Evolutionary conservation across 2,113 vertebrate genomes (phyloP).

Genomic region (Isurus oxyrinchus): DNA sequence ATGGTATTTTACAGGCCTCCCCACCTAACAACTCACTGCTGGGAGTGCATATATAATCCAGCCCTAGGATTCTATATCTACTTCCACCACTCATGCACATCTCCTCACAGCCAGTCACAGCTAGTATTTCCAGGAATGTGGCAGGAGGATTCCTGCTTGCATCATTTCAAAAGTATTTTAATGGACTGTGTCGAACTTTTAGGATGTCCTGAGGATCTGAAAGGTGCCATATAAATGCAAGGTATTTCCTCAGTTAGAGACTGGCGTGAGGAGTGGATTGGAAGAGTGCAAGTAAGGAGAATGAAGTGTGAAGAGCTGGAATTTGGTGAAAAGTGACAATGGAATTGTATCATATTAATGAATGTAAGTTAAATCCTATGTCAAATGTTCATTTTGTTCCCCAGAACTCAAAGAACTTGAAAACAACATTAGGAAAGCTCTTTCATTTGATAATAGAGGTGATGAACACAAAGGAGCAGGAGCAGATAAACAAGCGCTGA

Average conservation of each 20-base stretch:
- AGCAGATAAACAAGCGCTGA: conserved; percentile 58
- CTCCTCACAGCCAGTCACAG: not conserved
- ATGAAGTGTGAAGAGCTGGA: not conserved
- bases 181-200: not conserved
- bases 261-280: not conserved
- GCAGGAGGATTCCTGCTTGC: not conserved
- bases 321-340: not conserved
- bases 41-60: too few species aligned
- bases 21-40: too few species aligned
- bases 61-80: not conserved
- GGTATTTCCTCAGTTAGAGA: not conserved
- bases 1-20: too few species aligned
- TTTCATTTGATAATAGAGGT: conserved; percentile 85
- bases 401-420: conserved; percentile 85
- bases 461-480: conserved; percentile 75
- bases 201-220: not conserved
- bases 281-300: not conserved
- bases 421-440: conserved; percentile 80
- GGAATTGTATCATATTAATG: not conserved
- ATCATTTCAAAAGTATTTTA: not conserved
- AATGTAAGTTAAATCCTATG: not conserved
- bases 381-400: not conserved
- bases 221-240: not conserved
- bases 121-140: not conserved
- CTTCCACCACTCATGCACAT: not conserved